Evolutionary conservation across 2,113 vertebrate species (phyloP).

Genomic region (Solenodon paradoxus): DNA sequence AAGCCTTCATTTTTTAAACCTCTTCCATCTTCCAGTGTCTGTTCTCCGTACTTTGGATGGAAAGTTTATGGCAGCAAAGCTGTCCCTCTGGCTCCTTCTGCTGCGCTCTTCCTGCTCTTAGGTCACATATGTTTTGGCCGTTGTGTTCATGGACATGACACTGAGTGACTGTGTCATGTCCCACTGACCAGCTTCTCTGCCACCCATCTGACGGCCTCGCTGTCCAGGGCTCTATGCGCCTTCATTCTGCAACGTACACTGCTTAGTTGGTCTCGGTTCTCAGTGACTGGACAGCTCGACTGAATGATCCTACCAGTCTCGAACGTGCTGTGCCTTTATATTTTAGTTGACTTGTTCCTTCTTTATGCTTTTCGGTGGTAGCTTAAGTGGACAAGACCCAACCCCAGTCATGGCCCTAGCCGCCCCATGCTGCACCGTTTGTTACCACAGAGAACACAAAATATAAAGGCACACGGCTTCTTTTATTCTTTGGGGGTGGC

Average conservation of each 20-base stretch:
- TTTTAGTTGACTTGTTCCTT: slow-evolving; percentile 78
- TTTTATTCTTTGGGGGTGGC: slow-evolving; percentile 68
- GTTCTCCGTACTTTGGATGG: slow-evolving; percentile 83
- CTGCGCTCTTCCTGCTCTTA: slow-evolving; percentile 84
- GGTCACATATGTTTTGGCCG: slow-evolving; percentile 83
- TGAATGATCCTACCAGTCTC: slow-evolving; percentile 76
- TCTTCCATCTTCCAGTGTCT: slow-evolving; percentile 87
- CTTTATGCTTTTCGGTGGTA: slow-evolving; percentile 77
- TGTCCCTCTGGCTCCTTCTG: slow-evolving; percentile 82
- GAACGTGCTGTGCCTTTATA: slow-evolving; percentile 85
- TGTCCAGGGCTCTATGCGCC: slow-evolving; percentile 87
- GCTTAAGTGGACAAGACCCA: slow-evolving; percentile 77
- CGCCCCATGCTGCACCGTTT: slow-evolving; percentile 80
- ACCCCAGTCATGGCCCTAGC: slow-evolving; percentile 81
- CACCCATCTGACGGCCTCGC: slow-evolving; percentile 80
- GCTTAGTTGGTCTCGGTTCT: slow-evolving; percentile 82
- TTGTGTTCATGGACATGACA: slow-evolving; percentile 86
- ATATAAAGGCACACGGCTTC: slow-evolving; percentile 86
- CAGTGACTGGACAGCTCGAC: slow-evolving; percentile 77
- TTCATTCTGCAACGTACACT: slow-evolving; percentile 83
- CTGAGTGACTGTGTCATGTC: slow-evolving; percentile 83
- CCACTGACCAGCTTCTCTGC: slow-evolving; percentile 84
- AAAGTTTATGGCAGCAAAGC: slow-evolving; percentile 88
- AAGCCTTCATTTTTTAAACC: slow-evolving; percentile 89
- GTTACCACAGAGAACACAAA: slow-evolving; percentile 80